Evolutionary conservation across 2,888 invertebrate species (phyloP).

Genomic region (Ellobium chinense): DNA sequence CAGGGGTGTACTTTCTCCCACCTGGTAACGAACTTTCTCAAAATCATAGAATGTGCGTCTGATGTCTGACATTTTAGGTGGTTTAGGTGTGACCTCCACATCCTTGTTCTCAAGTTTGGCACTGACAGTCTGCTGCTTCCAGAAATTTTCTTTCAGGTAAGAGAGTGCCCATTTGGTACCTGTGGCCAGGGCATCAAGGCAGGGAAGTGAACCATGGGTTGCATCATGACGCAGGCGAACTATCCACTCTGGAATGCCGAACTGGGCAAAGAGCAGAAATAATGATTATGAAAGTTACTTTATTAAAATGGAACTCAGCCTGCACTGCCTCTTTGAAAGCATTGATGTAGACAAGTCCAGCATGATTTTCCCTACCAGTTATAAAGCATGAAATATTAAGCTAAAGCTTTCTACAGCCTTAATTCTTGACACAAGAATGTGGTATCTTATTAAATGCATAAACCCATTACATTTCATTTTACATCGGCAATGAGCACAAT

Average conservation of each 20-base stretch:
- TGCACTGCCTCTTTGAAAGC: no score
- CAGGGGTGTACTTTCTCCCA: no score
- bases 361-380: no score
- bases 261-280: constrained; percentile 71
- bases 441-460: no score
- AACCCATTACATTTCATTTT: no score
- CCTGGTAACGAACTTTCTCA: constrained; percentile 41
- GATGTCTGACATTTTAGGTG: constrained; percentile 13
- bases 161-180: constrained; percentile 84
- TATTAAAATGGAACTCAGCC: no score
- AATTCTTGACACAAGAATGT: no score
- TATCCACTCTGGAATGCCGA: constrained; percentile 89
- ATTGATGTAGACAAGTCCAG: no score
- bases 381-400: no score
- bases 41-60: constrained; percentile 34
- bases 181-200: constrained; percentile 83
- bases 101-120: background rate
- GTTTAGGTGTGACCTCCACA: background rate
- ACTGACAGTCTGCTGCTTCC: constrained; percentile 17
- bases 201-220: constrained; percentile 86
- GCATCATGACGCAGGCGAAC: constrained; percentile 88
- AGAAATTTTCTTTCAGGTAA: constrained; percentile 36
- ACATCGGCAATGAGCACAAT: no score
- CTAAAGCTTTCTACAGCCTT: no score
- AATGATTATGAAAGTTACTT: no score